Evolutionary conservation across 2,113 vertebrate species (phyloP).

Genomic region (Albula glossodonta): DNA sequence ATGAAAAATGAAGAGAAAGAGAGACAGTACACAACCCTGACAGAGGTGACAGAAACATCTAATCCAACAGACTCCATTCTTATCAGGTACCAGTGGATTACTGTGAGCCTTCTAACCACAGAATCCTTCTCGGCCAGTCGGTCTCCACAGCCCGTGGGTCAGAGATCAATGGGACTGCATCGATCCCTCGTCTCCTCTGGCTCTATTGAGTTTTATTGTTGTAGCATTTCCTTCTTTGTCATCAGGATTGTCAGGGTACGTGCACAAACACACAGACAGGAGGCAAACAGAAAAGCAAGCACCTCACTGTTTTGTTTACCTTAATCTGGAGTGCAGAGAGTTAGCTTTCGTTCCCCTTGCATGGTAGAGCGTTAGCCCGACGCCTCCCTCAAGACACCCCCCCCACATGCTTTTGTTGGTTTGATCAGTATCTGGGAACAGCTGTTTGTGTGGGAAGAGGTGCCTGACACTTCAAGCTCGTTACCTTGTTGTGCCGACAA

Average conservation of each 20-base stretch:
- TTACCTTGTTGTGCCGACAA: conserved; percentile 32
- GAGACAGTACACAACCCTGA: conserved; percentile 58
- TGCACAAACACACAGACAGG: conserved; percentile 29
- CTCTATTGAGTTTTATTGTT: conserved; percentile 72
- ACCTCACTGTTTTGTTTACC: conserved; percentile 17
- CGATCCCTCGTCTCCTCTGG: conserved; percentile 68
- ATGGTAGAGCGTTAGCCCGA: conserved; percentile 34
- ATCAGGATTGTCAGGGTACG: conserved; percentile 14
- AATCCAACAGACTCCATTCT: conserved; percentile 77
- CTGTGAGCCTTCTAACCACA: conserved; percentile 71
- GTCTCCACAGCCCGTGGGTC: conserved; percentile 66
- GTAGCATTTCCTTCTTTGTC: conserved; percentile 54
- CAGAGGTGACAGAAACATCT: conserved; percentile 69
- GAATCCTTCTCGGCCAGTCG: conserved; percentile 71
- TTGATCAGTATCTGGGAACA: conserved; percentile 42
- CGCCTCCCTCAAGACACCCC: conserved; percentile 18
- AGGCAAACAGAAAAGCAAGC: neutral
- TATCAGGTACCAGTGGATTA: conserved; percentile 80
- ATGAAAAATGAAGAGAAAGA: conserved; percentile 50
- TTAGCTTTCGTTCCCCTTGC: conserved; percentile 38
- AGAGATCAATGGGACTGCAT: conserved; percentile 72
- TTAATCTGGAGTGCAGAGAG: conserved; percentile 6
- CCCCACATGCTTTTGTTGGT: conserved; percentile 9
- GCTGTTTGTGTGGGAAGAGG: conserved; percentile 40
- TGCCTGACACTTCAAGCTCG: conserved; percentile 40